Evolutionary conservation across 1,140 invertebrate species (phyloP), one percentile per base, ranked within the genome.

Genomic region (Danaus plexippus): DNA sequence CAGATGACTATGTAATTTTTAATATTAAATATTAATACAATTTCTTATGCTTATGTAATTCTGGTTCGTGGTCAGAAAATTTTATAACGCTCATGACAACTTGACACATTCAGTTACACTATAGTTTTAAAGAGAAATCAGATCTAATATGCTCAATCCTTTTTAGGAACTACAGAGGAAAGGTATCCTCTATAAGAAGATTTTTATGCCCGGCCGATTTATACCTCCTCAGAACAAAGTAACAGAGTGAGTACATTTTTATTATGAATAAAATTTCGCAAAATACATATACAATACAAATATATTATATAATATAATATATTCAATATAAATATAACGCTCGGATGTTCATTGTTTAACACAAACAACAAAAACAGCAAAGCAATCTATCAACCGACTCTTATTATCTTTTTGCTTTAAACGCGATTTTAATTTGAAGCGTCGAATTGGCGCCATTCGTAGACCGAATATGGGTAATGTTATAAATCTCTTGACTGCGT

Each of bases 381-480:
- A 61, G 66, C 67, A 58, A 81, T 85, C 75, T 61, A 85, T 82
- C 75, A 82, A 74, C 60, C 58, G 53, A 61, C 55, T 56, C 62
- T 61, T 64, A 69, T 76, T 75, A 72, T 73, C 69, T 80, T 84
- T 84, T 84, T 77, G 80, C 80, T 76, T 72, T 73, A 64, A 70
- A 68, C 66, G 73, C 62, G 62, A 73, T 84, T 86, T 86, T 84
- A 84, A 86, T 83, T 81, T 80, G 75, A 81, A 75, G 56, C 78
- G 80, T 84, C 74, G 80, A 80, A 76, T 86, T 77, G 81, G 80
- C 80, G 83, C 80, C 80, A 74, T 72, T 78, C 79, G 80, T 80
- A 76, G 77, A 69, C 71, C 83, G 75, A 81, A 84, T 85, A 81
- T 82, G 79, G 82, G 69, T 81, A 83, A 86, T 81, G 82, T 82